These are phyloP conservation scores for Anser cygnoides DNA, from an alignment of 2,113 vertebrate species.

Conservation along the genomic window DNA sequence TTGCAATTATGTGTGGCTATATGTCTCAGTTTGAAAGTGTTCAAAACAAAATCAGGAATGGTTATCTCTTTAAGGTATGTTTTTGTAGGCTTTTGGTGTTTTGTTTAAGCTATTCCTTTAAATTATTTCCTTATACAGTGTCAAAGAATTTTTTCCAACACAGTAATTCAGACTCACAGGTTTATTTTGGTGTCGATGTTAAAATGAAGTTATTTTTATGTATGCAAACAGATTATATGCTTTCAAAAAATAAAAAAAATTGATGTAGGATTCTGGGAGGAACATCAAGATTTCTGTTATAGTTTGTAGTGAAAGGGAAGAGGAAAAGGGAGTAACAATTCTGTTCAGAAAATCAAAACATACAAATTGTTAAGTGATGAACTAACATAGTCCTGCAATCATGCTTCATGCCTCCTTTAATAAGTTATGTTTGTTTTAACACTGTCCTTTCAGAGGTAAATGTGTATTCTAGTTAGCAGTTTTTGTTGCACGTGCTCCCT, in stretches of 20 bases:
- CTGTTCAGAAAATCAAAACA: neutral
- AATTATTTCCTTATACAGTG: constrained; percentile 37
- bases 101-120: constrained; percentile 37
- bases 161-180: neutral
- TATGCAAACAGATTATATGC: neutral
- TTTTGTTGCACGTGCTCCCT: constrained; percentile 2
- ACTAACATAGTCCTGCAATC: neutral
- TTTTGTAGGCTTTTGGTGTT: constrained; percentile 42
- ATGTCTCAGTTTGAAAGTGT: constrained; percentile 92
- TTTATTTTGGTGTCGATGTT: neutral
- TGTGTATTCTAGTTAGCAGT: neutral
- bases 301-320: neutral
- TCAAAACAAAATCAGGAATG: constrained; percentile 96
- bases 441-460: neutral
- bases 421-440: neutral
- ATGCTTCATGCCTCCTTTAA: neutral
- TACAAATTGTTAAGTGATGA: neutral
- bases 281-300: neutral
- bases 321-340: neutral
- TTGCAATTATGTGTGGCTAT: constrained; percentile 93
- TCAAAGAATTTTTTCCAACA: constrained; percentile 14
- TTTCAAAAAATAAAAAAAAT: neutral
- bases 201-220: neutral
- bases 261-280: neutral
- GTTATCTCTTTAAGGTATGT: constrained; percentile 93